Evolutionary conservation across 2,113 vertebrate species (phyloP).

Genomic region (Smithornis capensis): DNA sequence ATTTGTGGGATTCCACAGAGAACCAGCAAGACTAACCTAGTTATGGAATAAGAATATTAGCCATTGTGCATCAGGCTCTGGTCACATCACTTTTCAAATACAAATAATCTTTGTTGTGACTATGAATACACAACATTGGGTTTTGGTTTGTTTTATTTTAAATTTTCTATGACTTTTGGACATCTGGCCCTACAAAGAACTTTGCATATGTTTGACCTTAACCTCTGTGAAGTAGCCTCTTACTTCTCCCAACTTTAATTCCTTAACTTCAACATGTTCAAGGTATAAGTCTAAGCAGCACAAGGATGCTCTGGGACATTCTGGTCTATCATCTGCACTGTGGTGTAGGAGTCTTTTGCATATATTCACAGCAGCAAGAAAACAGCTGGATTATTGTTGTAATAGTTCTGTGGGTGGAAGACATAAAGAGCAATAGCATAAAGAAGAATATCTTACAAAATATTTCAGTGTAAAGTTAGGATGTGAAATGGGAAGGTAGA

Average conservation of each 20-base stretch:
- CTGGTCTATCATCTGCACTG: not conserved
- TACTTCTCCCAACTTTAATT: not conserved
- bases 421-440: not conserved
- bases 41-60: not conserved
- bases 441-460: not conserved
- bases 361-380: not conserved
- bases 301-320: not conserved
- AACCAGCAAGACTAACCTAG: not conserved
- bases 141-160: not conserved
- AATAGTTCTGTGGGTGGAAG: not conserved
- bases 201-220: not conserved
- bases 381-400: not conserved
- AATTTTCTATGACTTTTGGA: not conserved
- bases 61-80: not conserved
- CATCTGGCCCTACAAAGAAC: not conserved
- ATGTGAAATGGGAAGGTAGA: not conserved
- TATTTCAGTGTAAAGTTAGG: not conserved
- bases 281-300: not conserved
- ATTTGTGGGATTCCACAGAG: not conserved
- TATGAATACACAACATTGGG: not conserved
- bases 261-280: not conserved
- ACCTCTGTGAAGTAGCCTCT: not conserved
- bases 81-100: not conserved
- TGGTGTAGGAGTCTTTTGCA: not conserved
- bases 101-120: not conserved